Evolutionary conservation across 2,113 vertebrate species (phyloP).

Genomic region (Hemichromis elongatus): DNA sequence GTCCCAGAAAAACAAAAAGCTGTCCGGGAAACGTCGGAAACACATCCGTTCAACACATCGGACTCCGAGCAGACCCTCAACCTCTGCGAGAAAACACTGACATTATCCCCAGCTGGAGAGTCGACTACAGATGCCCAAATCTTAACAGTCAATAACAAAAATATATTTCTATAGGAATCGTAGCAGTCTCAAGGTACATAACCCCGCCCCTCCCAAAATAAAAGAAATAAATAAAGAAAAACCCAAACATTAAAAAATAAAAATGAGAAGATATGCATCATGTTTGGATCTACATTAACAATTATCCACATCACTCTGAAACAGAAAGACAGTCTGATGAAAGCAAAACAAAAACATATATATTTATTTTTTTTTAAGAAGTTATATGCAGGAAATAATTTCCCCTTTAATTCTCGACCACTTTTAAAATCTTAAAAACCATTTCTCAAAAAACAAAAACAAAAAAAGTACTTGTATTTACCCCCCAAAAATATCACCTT

Average conservation of each 20-base stretch:
- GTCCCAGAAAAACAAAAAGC: slow-evolving; percentile 28
- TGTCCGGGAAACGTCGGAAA: slow-evolving; percentile 33
- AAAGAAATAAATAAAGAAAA: slow-evolving; percentile 76
- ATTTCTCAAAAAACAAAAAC: slow-evolving; percentile 57
- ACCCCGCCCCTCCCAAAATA: slow-evolving; percentile 57
- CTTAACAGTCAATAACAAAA: slow-evolving; percentile 82
- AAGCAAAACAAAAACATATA: slow-evolving; percentile 28
- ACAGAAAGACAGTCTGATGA: slow-evolving; percentile 56
- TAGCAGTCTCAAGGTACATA: slow-evolving; percentile 80
- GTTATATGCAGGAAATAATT: slow-evolving; percentile 67
- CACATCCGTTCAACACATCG: slow-evolving; percentile 23
- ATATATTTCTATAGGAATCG: slow-evolving; percentile 92
- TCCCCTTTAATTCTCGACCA: slow-evolving; percentile 54
- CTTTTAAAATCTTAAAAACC: slow-evolving; percentile 75
- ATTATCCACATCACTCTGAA: slow-evolving; percentile 62
- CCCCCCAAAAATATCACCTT: slow-evolving; percentile 68
- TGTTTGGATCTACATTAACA: slow-evolving; percentile 66
- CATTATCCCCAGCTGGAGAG: slow-evolving; percentile 36
- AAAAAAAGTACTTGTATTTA: slow-evolving; percentile 39
- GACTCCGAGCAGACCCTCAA: slow-evolving; percentile 31
- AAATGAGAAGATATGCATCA: slow-evolving; percentile 76
- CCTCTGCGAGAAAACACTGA: slow-evolving; percentile 62
- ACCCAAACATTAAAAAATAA: slow-evolving; percentile 60
- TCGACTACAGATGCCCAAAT: slow-evolving; percentile 43
- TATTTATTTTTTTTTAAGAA: neutral